Evolutionary conservation across 1,140 invertebrate species (phyloP), one percentile per base, ranked within the genome.

Genomic region (Forficula auricularia): DNA sequence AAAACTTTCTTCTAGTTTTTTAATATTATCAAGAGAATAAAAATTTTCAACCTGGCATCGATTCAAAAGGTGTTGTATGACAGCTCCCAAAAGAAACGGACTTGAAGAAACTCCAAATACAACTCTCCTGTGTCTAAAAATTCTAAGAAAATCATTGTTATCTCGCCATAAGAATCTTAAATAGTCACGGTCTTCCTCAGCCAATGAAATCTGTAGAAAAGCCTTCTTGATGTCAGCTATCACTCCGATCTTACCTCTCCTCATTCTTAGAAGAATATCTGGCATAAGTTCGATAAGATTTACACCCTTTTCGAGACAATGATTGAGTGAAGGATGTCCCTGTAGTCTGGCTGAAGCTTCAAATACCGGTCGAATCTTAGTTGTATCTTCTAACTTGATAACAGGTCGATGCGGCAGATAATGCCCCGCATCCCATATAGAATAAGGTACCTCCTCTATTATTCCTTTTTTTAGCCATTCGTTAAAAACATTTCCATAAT

Each of bases 231-330:
- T 63, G 39, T 66, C 63, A 1, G 59, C 50, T 2, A 55, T 54
- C 0, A 64, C 50, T 18, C 51, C 62, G 43, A 55, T 53, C 31
- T 44, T 52, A 18, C 52, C 48, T 40, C 15, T 46, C 40, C 61
- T 43, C 48, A 67, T 66, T 9, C 51, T 38, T 12, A 57, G 16
- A 18, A 65, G 33, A 22, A 65, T 44, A 2, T 49, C 27, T 7
- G 59, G 55, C 10, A 65, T 59, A 0, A 50, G 18, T 42, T 66
- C 58, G 7, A 64, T 50, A 1, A 64, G 44, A 50, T 65, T 64
- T 6, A 49, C 46, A 14, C 59, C 60, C 16, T 55, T 58, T 20
- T 59, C 54, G 3, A 61, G 39, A 43, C 54, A 63, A n/a, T 60
- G 44, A 48, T 63, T 64, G 7, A 61, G 47, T 0, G 59, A 60